Evolutionary conservation across 2,888 invertebrate species (phyloP).

Genomic region (Theristus sp.): DNA sequence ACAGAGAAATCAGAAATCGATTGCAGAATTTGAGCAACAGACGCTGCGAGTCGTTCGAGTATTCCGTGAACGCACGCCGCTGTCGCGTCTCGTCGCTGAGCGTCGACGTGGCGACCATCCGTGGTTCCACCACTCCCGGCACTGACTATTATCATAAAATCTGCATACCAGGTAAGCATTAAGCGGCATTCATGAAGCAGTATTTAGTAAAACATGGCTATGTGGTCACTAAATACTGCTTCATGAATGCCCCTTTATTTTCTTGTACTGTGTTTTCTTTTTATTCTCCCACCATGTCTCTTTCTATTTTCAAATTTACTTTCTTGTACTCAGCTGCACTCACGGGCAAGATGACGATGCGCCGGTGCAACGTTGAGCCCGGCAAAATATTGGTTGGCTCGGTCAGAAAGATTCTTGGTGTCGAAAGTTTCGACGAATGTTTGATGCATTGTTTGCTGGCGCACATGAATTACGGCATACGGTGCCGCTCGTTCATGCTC

Average conservation of each 20-base stretch:
- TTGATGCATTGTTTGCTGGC: background rate
- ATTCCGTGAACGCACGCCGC: background rate
- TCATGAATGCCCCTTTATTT: too few species aligned
- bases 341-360: too few species aligned
- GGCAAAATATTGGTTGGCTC: too few species aligned
- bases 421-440: background rate
- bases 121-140: background rate
- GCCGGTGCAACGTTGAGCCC: too few species aligned
- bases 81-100: background rate
- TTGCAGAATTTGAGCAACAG: background rate
- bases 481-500: background rate
- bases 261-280: too few species aligned
- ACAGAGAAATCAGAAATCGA: too few species aligned
- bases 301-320: background rate
- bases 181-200: too few species aligned
- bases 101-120: background rate
- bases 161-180: background rate
- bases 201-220: too few species aligned
- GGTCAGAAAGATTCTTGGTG: too few species aligned
- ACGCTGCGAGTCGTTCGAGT: background rate
- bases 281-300: background rate
- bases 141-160: background rate
- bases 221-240: too few species aligned
- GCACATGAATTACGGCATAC: background rate
- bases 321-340: too few species aligned